These are phyloP conservation scores for Sturnira hondurensis DNA, from an alignment of 2,113 vertebrate genomes.

Conservation along the genomic window DNA sequence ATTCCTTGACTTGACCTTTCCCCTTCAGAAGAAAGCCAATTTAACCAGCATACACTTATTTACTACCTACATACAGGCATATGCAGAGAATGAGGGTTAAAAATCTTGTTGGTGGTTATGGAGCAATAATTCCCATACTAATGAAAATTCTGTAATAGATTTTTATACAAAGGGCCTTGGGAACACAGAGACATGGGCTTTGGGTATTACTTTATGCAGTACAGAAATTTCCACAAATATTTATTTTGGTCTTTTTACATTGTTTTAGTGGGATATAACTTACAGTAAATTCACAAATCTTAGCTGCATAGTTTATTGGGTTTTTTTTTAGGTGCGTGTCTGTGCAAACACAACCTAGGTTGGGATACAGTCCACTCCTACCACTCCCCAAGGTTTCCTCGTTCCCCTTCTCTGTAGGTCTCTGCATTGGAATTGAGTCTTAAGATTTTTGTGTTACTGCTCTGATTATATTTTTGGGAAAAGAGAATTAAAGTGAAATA, in stretches of 20 bases:
- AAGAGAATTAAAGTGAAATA: slow-evolving; percentile 14
- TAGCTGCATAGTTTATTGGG: neutral
- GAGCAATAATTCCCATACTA: neutral
- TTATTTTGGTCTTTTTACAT: neutral
- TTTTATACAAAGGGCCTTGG: neutral
- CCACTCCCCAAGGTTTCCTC: neutral
- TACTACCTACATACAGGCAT: neutral
- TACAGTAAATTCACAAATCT: neutral
- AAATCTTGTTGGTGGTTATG: no score
- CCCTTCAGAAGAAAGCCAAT: neutral
- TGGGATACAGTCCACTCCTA: neutral
- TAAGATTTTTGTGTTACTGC: neutral
- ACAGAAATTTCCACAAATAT: neutral
- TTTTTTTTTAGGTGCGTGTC: neutral
- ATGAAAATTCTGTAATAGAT: neutral
- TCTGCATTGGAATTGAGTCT: neutral
- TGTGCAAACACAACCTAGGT: neutral
- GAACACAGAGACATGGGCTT: neutral
- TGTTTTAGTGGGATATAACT: neutral
- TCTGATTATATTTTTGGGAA: neutral
- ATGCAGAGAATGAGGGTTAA: neutral
- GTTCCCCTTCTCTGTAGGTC: neutral
- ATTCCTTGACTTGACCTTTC: no score
- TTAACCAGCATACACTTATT: neutral
- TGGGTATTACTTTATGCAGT: neutral